A percentile compares a stretch with the other conserved stretches of the same genome.
Conservation (phyloP, 2,113 vertebrate genomes). For the Myanophis thanlyinensis region DNA sequence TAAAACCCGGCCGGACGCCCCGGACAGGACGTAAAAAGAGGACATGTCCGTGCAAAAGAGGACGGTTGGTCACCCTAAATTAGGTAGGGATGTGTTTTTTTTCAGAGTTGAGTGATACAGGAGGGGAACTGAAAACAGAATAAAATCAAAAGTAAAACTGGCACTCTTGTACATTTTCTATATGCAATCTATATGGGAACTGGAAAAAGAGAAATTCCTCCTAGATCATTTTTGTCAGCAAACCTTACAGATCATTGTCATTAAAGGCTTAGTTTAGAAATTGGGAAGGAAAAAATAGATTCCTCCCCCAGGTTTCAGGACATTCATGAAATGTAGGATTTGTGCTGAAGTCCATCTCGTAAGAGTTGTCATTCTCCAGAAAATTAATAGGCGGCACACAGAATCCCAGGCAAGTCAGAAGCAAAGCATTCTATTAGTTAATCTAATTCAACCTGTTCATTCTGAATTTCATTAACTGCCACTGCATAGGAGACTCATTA, state of each 20-base stretch:
- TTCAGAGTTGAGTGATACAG: background rate
- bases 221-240: background rate
- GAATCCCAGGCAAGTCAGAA: slow-evolving; percentile 48
- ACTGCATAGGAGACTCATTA: slow-evolving; percentile 49
- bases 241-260: background rate
- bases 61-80: no score
- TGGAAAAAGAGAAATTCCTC: background rate
- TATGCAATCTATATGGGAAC: background rate
- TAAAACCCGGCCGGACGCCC: no score
- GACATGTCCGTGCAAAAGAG: no score
- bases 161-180: background rate
- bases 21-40: no score
- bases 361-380: slow-evolving; percentile 34
- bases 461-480: slow-evolving; percentile 59
- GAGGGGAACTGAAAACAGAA: background rate
- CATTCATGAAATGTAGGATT: background rate
- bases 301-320: background rate
- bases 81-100: background rate
- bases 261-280: background rate
- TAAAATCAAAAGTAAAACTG: background rate
- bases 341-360: slow-evolving; percentile 22
- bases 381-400: slow-evolving; percentile 42
- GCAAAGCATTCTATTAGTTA: slow-evolving; percentile 56
- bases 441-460: slow-evolving; percentile 58
- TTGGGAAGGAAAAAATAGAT: background rate